These are phyloP conservation scores for Lagodon rhomboides DNA, from an alignment of 2,797 vertebrate species.

Conservation along the genomic window DNA sequence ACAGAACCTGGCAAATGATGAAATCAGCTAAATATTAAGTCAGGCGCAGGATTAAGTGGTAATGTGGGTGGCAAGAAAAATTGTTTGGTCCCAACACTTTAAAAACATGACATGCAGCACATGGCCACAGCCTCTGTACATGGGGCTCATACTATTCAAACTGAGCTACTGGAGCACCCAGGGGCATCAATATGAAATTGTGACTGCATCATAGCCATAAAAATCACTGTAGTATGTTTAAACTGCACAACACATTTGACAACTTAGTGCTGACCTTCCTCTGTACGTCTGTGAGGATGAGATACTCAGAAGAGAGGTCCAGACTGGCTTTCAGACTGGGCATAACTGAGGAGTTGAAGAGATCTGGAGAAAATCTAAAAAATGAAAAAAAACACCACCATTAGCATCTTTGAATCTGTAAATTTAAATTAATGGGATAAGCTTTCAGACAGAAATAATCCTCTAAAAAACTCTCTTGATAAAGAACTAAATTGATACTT, in stretches of 20 bases:
- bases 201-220: too few species aligned
- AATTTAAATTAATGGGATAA: neutral
- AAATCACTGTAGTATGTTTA: neutral
- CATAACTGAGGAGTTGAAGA: constrained; percentile 89
- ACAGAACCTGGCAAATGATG: constrained; percentile 89
- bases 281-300: constrained; percentile 97
- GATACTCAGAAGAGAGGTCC: constrained; percentile 95
- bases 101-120: neutral
- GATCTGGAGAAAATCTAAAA: constrained; percentile 94
- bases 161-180: too few species aligned
- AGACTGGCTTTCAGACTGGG: constrained; percentile 96
- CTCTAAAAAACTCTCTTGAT: neutral
- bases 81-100: neutral
- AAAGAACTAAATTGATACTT: neutral
- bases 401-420: neutral
- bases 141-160: too few species aligned
- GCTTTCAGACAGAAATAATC: neutral
- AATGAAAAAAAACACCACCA: neutral
- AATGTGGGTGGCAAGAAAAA: neutral
- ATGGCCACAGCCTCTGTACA: too few species aligned
- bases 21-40: constrained; percentile 1
- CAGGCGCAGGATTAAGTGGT: neutral
- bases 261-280: constrained; percentile 89
- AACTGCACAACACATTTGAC: neutral
- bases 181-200: too few species aligned